phyloP scores from a whole-genome alignment of 2,888 invertebrate genomes.

The Fissipunctia ypsillon region DNA sequence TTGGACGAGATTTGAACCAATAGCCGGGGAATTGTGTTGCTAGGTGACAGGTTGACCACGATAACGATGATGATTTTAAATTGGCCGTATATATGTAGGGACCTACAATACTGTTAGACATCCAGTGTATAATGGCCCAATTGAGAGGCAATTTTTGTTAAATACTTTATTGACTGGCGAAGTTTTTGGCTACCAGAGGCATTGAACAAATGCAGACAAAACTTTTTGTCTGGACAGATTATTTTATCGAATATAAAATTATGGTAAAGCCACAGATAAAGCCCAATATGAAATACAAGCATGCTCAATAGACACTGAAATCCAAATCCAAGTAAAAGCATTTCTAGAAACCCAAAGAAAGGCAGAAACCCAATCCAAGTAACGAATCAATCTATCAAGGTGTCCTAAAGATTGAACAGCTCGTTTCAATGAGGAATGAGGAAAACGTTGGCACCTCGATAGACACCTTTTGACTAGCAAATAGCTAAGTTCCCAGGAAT shows the following conservation, averaged over 20 bases:
- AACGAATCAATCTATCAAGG: slow-evolving; percentile 48
- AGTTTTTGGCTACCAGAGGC: background rate
- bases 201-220: slow-evolving; percentile 5
- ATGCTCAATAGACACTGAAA: background rate
- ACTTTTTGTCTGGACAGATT: background rate
- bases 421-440: slow-evolving; percentile 38
- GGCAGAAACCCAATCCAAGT: slow-evolving; percentile 3
- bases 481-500: slow-evolving; percentile 55
- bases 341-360: too few species aligned
- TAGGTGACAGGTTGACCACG: slow-evolving; percentile 39
- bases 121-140: slow-evolving; percentile 27
- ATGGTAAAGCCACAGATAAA: background rate
- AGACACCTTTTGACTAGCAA: slow-evolving; percentile 51
- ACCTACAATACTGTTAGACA: slow-evolving; percentile 11
- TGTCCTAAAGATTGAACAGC: slow-evolving; percentile 32
- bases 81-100: background rate
- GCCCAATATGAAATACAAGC: background rate
- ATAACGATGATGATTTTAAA: slow-evolving; percentile 27
- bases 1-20: slow-evolving; percentile 44
- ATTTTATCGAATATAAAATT: background rate
- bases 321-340: background rate
- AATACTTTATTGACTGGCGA: slow-evolving; percentile 14
- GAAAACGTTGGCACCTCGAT: slow-evolving; percentile 46
- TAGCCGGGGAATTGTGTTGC: slow-evolving; percentile 41
- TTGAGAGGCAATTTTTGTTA: slow-evolving; percentile 30